Base-by-base conservation (phyloP, 2,113 vertebrate species). In the Sisor rabdophorus region DNA sequence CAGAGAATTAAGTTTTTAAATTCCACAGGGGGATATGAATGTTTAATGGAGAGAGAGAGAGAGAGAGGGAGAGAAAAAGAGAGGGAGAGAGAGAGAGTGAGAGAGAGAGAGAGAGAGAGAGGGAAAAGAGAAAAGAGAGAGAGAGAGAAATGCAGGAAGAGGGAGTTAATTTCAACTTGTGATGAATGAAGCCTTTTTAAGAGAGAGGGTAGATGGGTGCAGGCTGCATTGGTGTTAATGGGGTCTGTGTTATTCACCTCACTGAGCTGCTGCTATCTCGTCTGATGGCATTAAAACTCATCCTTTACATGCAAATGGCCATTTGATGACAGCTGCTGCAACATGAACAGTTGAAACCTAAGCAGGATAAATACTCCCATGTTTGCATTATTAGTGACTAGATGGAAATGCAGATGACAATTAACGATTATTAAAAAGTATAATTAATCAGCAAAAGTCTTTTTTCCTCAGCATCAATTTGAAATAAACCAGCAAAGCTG, bases 161-260 rank as follows among this genome's bases (percentile, higher is more conserved):
- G 32, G 32, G 32, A 4, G 32, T 36, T 4, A 44, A 69, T 60
- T 36, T 60, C 48, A 40, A 17, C 68, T 55, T 40, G 36, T 68
- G 74, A 48, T 69, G 60, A 65, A 76, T 79, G 61, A 53, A 78
- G 40, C 24, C 60, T 77, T 77, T 80, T 72, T 80, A 75, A 36
- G 52, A 28, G 22, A 65, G 59, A 32, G 75, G 24, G 70, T 22
- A 64, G 75, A 53, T 60, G 69, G 36, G 59, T 72, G 53, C 54
- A 60, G 69, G 76, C 24, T 76, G 73, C 76, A 55, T 65, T 76
- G 52, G 64, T 77, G 68, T 77, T 82, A 82, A 82, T 84, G 77
- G 78, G 75, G 77, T 70, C 71, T 65, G 53, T 60, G 79, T 74
- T 83, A 59, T 79, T 74, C 69, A 60, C 53, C 48, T 80, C 77